Percentiles rank a stretch among this genome's conserved stretches.
phyloP scores from a whole-genome alignment of 2,888 invertebrate genomes.

The Melipona beecheii region DNA sequence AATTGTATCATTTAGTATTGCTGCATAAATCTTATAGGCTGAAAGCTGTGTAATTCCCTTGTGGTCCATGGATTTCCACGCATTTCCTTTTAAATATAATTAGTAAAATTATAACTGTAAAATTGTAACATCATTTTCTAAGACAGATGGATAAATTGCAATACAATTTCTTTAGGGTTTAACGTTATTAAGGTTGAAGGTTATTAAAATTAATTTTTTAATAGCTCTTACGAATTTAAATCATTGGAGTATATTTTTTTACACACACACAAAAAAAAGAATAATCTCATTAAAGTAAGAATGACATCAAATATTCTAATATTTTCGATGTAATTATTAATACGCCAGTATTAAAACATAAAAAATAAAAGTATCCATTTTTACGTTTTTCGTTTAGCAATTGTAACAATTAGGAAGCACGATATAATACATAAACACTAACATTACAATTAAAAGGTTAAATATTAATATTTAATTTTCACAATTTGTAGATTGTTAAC shows the following conservation, averaged over 20 bases:
- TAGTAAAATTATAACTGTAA: neutral
- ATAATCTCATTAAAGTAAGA: neutral
- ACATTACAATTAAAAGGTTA: neutral
- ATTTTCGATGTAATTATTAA: neutral
- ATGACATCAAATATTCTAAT: neutral
- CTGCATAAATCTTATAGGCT: too few relatives aligned
- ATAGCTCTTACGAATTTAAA: too few relatives aligned
- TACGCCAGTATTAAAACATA: neutral
- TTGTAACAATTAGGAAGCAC: neutral
- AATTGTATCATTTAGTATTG: too few relatives aligned
- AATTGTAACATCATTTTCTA: neutral
- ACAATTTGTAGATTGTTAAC: constrained; percentile 87
- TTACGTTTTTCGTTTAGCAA: neutral
- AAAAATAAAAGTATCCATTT: neutral
- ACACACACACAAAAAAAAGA: neutral
- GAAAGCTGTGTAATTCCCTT: too few relatives aligned
- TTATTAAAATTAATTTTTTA: too few relatives aligned
- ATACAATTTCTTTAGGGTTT: neutral
- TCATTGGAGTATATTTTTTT: neutral
- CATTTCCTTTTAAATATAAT: too few relatives aligned
- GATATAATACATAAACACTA: neutral
- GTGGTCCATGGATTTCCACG: too few relatives aligned
- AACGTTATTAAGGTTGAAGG: too few relatives aligned
- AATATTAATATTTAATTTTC: neutral
- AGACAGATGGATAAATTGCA: neutral